phyloP scores from a whole-genome alignment of 2,888 invertebrate genomes.

The Stenolophus ochropezus region DNA sequence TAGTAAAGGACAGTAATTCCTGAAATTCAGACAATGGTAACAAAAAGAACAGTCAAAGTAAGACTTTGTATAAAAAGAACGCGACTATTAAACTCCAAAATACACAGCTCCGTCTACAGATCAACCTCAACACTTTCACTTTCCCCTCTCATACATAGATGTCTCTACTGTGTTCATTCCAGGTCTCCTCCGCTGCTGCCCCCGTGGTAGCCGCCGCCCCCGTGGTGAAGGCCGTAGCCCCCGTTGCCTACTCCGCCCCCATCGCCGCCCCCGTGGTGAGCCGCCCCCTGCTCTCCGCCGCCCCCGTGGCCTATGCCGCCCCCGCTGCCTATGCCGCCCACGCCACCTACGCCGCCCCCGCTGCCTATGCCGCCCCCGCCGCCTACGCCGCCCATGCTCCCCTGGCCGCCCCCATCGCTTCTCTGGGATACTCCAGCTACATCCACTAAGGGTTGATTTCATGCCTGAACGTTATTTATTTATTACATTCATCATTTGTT shows the following conservation, averaged over 20 bases:
- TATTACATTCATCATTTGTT: slow-evolving; percentile 4
- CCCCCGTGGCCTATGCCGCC: neutral
- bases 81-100: no score
- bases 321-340: neutral
- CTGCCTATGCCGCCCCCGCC: slow-evolving; percentile 34
- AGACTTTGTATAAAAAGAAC: no score
- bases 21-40: no score
- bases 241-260: neutral
- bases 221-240: neutral
- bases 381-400: neutral
- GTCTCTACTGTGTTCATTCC: slow-evolving; percentile 9
- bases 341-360: slow-evolving; percentile 65
- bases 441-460: slow-evolving; percentile 35
- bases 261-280: neutral
- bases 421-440: slow-evolving; percentile 38
- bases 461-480: slow-evolving; percentile 15
- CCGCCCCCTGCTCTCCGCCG: neutral
- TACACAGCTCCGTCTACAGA: slow-evolving; percentile 27
- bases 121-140: slow-evolving; percentile 38
- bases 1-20: no score
- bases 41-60: no score
- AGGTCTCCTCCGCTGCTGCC: slow-evolving; percentile 62
- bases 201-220: slow-evolving; percentile 65
- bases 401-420: slow-evolving; percentile 39
- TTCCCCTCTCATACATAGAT: slow-evolving; percentile 24